Percentiles rank a stretch among this genome's conserved stretches.
Evolutionary conservation across 2,888 invertebrate genomes (phyloP).

Genomic region (Epinotia brunnichana): DNA sequence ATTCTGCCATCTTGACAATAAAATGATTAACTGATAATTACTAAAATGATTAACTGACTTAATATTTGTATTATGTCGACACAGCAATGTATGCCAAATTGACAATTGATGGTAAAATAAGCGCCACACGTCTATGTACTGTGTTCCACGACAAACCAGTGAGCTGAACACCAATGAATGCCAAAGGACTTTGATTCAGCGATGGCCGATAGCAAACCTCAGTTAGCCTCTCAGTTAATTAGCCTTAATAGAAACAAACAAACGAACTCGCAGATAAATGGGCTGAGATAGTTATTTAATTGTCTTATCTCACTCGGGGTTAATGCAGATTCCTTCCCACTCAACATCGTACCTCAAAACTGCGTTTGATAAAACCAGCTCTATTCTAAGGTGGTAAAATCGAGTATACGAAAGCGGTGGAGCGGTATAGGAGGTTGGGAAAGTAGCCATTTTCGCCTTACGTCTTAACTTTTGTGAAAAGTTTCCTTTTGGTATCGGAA

Average conservation of each 20-base stretch:
- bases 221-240: constrained; percentile 80
- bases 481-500: constrained; percentile 62
- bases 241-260: constrained; percentile 80
- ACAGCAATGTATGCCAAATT: too few species aligned
- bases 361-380: neutral
- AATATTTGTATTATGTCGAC: too few species aligned
- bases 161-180: neutral
- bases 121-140: neutral
- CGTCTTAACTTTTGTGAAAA: constrained; percentile 77
- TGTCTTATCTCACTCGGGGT: constrained; percentile 71
- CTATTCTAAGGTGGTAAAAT: neutral
- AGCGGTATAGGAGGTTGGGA: constrained; percentile 7
- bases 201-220: constrained; percentile 71
- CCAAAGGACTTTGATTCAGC: constrained; percentile 48
- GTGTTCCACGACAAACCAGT: neutral
- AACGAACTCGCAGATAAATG: constrained; percentile 77
- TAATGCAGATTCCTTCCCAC: constrained; percentile 68
- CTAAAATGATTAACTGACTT: too few species aligned
- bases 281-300: constrained; percentile 78
- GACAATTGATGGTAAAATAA: neutral
- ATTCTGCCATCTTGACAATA: too few species aligned
- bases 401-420: neutral
- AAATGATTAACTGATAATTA: too few species aligned
- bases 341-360: constrained; percentile 7
- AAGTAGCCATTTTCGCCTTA: constrained; percentile 59